Evolutionary conservation across 2,113 vertebrate genomes (phyloP), one percentile per base, ranked within the genome.

Genomic region (Pitta sordida): DNA sequence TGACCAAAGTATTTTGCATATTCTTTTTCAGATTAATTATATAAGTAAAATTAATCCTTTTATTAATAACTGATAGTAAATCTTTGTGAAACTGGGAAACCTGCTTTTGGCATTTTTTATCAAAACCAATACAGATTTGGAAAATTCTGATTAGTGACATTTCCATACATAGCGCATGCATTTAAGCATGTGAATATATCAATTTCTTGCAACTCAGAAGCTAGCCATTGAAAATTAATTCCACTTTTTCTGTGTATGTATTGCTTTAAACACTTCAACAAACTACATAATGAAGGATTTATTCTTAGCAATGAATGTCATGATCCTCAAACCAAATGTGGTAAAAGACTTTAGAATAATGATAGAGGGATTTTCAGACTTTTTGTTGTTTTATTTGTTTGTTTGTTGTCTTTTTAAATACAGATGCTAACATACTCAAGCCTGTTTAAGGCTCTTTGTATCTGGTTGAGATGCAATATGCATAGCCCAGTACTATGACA

Each of bases 241-340:
- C n/a, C 49, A 16, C 24, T 75, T 95, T 70, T 93, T 94, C 83
- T 94, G 67, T 93, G 92, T 62, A 75, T 86, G 8, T 56, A 55
- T 53, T 76, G 34, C 64, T 94, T 92, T 93, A 77, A 97, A 67
- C 49, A 89, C 59, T 93, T 95, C 29, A 37, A 83, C 22, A 91
- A 95, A 88, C 21, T 65, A 37, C 41, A 48, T 94, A 96, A 95
- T 86, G 68, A 96, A 70, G 34, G 88, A 91, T 96, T 97, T 97
- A 90, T 58, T 88, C 65, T 91, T 76, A 83, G 55, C 92, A 96
- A 94, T 94, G 84, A 95, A 94, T 74, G 58, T 82, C 93, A 86
- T 7, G 39, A 88, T 95, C 60, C 58, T 60, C 49, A 95, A 93
- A 96, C 48, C 80, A 79, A 94, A 96, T 82, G 55, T 70, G 62